Evolutionary conservation across 2,797 vertebrate genomes (phyloP), one percentile per base, ranked within the genome.

Genomic region (Scleropages formosus): DNA sequence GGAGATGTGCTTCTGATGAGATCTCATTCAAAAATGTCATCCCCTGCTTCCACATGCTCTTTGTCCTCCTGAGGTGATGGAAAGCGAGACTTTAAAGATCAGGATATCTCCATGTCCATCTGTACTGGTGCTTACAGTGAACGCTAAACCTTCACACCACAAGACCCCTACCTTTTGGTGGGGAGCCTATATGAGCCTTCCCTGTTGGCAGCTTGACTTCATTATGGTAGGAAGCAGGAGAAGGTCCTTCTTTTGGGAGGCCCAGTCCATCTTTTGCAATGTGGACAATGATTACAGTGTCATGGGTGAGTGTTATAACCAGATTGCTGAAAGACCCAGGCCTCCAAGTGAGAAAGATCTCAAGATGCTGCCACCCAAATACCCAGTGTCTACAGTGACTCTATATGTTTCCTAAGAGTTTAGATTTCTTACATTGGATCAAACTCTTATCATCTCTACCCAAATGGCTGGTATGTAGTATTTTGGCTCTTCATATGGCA

Each of bases 381-480:
- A 39, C 2, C 39, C 39, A 31, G 31, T 39, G 39, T 39, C 31
- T 39, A 39, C 31, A 2, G 6, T 6, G 2, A 39, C 31, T 31
- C 31, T 39, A 39, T 31, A 39, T 31, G 39, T 39, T 39, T 39
- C 31, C 31, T 39, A 39, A 39, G 39, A 31, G 31, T 39, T 31
- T 39, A 39, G 31, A 39, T 39, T 31, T 39, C 31, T 39, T 39
- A 39, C 31, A 39, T 6, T 39, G 31, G 31, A 2, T 51, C 0
- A 51, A 68, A 68, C 24, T 24, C 18, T 68, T 47, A 68, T 68
- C 20, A 51, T 7, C 1, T 11, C 68, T 47, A 49, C 13, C 6
- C 31, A 68, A 68, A 51, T 68, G 46, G 66, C 49, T 68, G 24
- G 49, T 47, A 68, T 22, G 44, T 51, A 39, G 49, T 47, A 49